Evolutionary conservation across 2,113 vertebrate genomes (phyloP), one percentile per base, ranked within the genome.

Genomic region (Paraplagusia blochii): DNA sequence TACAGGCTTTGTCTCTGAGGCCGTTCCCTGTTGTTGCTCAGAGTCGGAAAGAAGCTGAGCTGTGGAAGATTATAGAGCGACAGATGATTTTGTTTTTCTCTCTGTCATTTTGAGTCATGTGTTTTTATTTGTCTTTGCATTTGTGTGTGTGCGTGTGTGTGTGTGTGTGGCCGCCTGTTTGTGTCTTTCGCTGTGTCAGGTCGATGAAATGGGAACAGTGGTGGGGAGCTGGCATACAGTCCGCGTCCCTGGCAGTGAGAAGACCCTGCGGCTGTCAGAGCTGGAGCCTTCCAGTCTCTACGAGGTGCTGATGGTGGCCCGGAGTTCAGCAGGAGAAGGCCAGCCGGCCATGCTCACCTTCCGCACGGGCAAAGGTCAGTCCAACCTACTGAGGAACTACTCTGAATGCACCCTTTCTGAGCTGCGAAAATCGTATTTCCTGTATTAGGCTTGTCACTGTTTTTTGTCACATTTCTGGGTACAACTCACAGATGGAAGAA

Each of bases 281-380:
- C 85, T 99, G 75, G 95, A 98, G 63, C 85, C 97, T 0, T 94
- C 94, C 44, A 98, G 97, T 75, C 92, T 99, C 8, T 99, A 99
- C 0, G 97, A 99, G 46, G 95, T 98, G 7, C 69, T 98, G 55
- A 99, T 99, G 97, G 96, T 99, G 56, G 95, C 97, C 1, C 89
- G 96, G 29, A 99, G 89, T 0, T 67, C 90, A 0, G 93, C 90
- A 0, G 96, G 96, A 0, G 94, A 98, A 44, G 97, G 96, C 0
- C 96, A 98, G 57, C 94, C 95, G 0, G 95, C 97, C 62, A 98
- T 99, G 97, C 93, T 99, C 40, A 99, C 97, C 0, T 99, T 99
- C 69, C 93, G 97, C 53, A 99, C 97, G 1, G 94, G 94, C 88
- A 98, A 94, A 84, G 97, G 97, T 97, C 45, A 83, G 91, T 18